Conservation (phyloP, 2,113 vertebrate genomes). For the Bos indicus region DNA sequence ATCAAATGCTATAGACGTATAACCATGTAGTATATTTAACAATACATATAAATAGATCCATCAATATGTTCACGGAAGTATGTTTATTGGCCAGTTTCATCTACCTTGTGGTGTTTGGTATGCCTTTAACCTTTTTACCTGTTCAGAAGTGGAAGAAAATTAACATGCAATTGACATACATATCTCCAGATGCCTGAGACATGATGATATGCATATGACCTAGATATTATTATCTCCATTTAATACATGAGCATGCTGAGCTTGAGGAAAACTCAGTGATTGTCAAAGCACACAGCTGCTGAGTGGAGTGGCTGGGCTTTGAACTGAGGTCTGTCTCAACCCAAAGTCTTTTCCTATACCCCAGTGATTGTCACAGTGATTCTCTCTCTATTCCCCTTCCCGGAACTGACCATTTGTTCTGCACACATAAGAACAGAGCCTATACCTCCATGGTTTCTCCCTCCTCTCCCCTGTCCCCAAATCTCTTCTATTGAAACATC, state of each 20-base stretch:
- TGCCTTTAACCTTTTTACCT: not conserved
- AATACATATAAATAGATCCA: not conserved
- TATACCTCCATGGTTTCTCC: not conserved
- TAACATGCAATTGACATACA: not conserved
- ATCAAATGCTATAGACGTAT: not conserved
- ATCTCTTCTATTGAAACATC: not conserved
- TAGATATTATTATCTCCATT: not conserved
- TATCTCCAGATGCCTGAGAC: not conserved
- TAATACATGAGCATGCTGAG: not conserved
- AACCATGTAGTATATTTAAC: not conserved
- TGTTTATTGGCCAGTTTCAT: not conserved
- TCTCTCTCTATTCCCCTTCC: accelerated
- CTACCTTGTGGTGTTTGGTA: not conserved
- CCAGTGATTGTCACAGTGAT: not conserved
- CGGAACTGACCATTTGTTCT: not conserved
- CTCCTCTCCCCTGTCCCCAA: not conserved
- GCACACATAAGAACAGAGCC: not conserved
- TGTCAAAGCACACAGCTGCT: not conserved
- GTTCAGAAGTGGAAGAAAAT: not conserved
- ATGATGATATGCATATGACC: not conserved
- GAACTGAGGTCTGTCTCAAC: not conserved
- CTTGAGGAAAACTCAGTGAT: not conserved
- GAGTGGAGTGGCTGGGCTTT: not conserved
- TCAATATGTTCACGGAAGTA: not conserved
- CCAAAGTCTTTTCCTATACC: not conserved